A percentile compares a stretch with the other conserved stretches of the same genome.
These are phyloP conservation scores for Philereme transversata DNA, from an alignment of 2,888 invertebrate genomes.

Conservation along the genomic window DNA sequence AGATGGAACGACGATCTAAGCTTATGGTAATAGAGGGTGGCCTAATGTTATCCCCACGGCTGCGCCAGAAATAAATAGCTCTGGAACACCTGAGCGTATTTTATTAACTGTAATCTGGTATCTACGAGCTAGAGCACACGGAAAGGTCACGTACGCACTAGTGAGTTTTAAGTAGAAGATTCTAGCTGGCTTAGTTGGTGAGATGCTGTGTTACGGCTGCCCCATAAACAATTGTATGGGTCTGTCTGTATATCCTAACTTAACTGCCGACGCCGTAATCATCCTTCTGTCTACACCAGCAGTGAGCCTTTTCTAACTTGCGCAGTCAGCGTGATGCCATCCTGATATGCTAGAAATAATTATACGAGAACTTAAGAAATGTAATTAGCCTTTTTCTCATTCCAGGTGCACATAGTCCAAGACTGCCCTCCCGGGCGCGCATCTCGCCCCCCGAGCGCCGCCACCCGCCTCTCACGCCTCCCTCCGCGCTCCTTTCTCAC, in stretches of 20 bases:
- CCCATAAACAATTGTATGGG: too few species aligned
- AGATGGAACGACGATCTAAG: too few species aligned
- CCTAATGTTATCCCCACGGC: neutral
- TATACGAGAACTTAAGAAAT: neutral
- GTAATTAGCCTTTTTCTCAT: conserved; percentile 19
- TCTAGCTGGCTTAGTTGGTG: too few species aligned
- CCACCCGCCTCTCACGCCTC: conserved; percentile 40
- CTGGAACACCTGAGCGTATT: neutral
- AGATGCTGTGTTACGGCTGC: too few species aligned
- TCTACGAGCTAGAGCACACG: too few species aligned
- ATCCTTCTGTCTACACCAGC: too few species aligned
- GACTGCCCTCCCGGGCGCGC: conserved; percentile 40
- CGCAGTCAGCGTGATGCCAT: neutral
- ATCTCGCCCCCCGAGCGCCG: conserved; percentile 38
- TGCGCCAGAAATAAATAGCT: neutral
- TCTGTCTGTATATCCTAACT: too few species aligned
- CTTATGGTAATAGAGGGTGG: neutral
- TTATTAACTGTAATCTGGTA: too few species aligned
- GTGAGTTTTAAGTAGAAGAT: too few species aligned
- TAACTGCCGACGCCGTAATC: too few species aligned
- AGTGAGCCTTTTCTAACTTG: neutral
- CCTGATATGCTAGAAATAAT: too few species aligned
- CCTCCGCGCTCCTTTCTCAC: conserved; percentile 36
- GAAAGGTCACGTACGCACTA: too few species aligned
- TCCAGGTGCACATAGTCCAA: conserved; percentile 72